A percentile compares a stretch with the other conserved stretches of the same genome.
Conservation (phyloP, 2,113 vertebrate species). For the Archilochus colubris region DNA sequence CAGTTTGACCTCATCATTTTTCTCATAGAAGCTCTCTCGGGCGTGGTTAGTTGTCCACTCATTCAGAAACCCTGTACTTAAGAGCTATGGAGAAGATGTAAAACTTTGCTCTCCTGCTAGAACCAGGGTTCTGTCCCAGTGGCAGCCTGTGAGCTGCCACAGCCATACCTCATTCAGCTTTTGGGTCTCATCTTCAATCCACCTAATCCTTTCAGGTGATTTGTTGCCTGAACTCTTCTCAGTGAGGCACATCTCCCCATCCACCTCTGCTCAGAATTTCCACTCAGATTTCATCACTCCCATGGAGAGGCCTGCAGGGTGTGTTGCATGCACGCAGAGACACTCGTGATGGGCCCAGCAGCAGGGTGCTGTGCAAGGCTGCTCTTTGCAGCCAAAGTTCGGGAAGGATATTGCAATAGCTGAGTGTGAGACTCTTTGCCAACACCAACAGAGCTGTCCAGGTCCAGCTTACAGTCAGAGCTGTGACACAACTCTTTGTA, state of each 20-base stretch:
- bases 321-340: not conserved
- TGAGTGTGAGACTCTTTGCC: not conserved
- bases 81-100: not conserved
- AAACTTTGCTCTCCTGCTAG: not conserved
- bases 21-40: not conserved
- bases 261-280: not conserved
- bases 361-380: not conserved
- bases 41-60: not conserved
- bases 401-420: not conserved
- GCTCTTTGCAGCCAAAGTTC: not conserved
- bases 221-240: rapidly evolving
- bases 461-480: not conserved
- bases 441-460: not conserved
- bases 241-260: not conserved
- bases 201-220: not conserved
- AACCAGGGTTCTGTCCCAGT: not conserved
- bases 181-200: not conserved
- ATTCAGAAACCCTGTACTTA: not conserved
- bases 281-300: not conserved
- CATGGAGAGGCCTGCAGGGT: not conserved
- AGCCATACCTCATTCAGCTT: not conserved
- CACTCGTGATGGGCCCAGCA: not conserved
- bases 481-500: not conserved
- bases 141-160: not conserved
- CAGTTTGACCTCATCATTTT: not conserved